Evolutionary conservation across 92 coral and sea anemone genomes (phyloP), one percentile per base, ranked within the genome.

Genomic region (Epizoanthus ramosus): DNA sequence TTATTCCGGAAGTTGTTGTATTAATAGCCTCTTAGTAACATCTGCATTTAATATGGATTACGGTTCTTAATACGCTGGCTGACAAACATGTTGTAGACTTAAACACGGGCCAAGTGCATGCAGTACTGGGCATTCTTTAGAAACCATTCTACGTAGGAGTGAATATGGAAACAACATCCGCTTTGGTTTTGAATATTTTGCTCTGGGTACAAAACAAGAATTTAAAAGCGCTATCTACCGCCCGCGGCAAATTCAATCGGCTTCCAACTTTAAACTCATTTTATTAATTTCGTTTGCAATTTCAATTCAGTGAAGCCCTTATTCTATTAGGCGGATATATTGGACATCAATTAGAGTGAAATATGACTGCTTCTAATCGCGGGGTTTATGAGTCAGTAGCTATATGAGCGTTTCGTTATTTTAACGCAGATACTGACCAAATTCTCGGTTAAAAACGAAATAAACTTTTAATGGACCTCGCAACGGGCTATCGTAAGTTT

Each of bases 21-120:
- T 8, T 60, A 61, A 59, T 76, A 28, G 64, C 23, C 81, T 76
- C 69, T 75, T 57, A 75, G 80, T 58, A 75, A 19, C 67, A 75
- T 58, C 43, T 75, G 60, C 61, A 74, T 54, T 58, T 16, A 59
- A 17, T 41, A 19, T 31, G 45, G 68, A 31, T 58, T 76, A 58
- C 47, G 22, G 57, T 59, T 60, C 13, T 33, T 76, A 75, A 76
- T 21, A 76, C 9, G 16, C 19, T 59, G 15, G 31, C 37, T 17
- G 24, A 14, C 18, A 37, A 54, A 60, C 39, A 3, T 24, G 28
- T 25, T 25, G 14, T 6, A 21, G 68, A 2, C 43, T 12, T 7
- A 63, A 63, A 63, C 35, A 64, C 13, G 35, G 3, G 24, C 8
- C 37, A 63, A 9, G 24, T 28, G 31, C 31, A 28, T 15, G 68